Base-by-base conservation (phyloP, 2,797 vertebrate genomes). In the Coreius guichenoti region DNA sequence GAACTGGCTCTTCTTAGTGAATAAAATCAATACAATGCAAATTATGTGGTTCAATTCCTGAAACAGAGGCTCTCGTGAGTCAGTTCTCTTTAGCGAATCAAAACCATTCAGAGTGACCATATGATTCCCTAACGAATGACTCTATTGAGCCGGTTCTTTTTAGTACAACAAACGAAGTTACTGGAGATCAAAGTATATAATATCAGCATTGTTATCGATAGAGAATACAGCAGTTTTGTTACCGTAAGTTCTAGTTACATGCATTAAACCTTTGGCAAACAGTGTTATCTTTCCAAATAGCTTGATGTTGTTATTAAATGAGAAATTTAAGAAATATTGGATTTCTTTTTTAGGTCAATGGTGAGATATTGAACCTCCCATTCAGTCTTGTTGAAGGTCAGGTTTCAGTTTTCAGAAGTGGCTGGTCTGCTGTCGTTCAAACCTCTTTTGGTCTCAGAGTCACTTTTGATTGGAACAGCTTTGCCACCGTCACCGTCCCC, bases 301-400 rank as follows among this genome's bases (percentile, higher is more conserved):
- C 49, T n/a, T 8, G n/a, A 61, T 61, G 75, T 61, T 78, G 13
- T 78, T 19, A 39, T 36, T 77, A 3, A 21, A 26, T 4, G 33
- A 43, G 82, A 69, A 58, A 12, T 47, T 45, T 65, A 19, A 72
- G 61, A 83, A 47, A 29, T 54, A 31, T 31, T 58, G 0, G 79
- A 36, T 39, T 77, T 81, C 21, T 81, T 65, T 23, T 83, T 68
- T 84, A 98, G 97, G 92, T 98, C 13, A 93, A 96, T 0, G 90
- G 92, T 3, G 3, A 95, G 86, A 86, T 96, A 21, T 82, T 92
- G 51, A 93, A 96, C 67, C 91, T 97, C 4, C 97, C 97, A 0
- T 72, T 93, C 86, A 88, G 13, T 2, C 88, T 95, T 0, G 72
- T 61, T 1, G 73, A 84, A 1, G 88, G 88, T 39, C 80, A 89